phyloP scores from a whole-genome alignment of 2,888 invertebrate genomes.

The Phanerotoma sp. region DNA sequence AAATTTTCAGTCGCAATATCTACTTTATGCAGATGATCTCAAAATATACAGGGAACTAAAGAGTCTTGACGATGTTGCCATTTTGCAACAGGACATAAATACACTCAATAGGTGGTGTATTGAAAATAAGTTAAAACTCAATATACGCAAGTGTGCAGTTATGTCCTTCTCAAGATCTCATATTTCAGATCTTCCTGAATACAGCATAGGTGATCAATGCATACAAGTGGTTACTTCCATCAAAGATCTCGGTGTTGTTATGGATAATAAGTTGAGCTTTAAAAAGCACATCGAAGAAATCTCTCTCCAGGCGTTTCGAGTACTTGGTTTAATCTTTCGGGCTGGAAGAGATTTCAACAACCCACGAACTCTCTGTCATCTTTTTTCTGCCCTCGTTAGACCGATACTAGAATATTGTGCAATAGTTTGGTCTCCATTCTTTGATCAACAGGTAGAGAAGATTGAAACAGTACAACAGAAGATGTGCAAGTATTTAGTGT shows the following conservation, averaged over 20 bases:
- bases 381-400: not conserved
- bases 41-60: not conserved
- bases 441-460: not conserved
- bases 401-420: not conserved
- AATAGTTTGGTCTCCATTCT: not conserved
- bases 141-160: not conserved
- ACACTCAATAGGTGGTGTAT: no score
- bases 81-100: no score
- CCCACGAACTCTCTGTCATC: not conserved
- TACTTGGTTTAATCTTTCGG: not conserved
- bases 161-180: not conserved
- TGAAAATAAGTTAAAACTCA: not conserved
- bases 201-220: not conserved
- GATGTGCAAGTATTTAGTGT: not conserved
- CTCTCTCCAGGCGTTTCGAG: not conserved
- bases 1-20: not conserved
- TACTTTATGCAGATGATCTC: conserved; percentile 1
- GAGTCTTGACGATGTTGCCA: no score
- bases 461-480: not conserved
- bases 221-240: not conserved
- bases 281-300: not conserved
- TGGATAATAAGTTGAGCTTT: not conserved
- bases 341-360: not conserved
- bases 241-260: not conserved
- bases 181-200: not conserved